Base-by-base conservation (phyloP, 1,140 invertebrate species). In the Platyscapa corneri region DNA sequence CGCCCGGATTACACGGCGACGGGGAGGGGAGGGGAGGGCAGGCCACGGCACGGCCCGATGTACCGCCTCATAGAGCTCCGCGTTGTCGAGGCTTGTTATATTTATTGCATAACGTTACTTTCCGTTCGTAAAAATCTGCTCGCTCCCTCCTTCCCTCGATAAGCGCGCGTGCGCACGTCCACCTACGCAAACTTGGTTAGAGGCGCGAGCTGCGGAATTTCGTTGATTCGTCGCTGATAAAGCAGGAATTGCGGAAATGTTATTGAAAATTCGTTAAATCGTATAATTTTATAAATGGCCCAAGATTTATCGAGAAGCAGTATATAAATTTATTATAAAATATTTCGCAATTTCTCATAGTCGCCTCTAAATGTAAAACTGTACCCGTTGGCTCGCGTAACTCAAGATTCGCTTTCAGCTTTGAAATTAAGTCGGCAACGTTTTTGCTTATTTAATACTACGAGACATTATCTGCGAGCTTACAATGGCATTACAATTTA, bases 91-190 rank as follows among this genome's bases (percentile, higher is more conserved):
- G 32, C 70, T 75, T 42, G 70, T 82, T 60, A 74, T 75, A 39
- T 75, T 82, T 82, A 82, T 82, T 56, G 34, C 70, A 42, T 82
- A 82, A 82, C 81, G 81, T 60, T 75, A 75, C 81, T 60, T 42
- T 39, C 37, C 20, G 10, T 82, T 72, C n/a, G 65, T 16, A 53
- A 81, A 49, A 72, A 65, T 67, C 14, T 30, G 12, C 27, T n/a
- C 78, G 30, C 64, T 12, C 75, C 39, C 14, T 65, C 53, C 60
- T 27, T n/a, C 70, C 6, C 74, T 30, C 46, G 6, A 56, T 12
- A 5, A 5, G 42, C 42, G 12, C 42, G 12, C 42, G 42, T 7
- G 42, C 49, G 18, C 16, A 53, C 49, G 49, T 10, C 6, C 42
- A 27, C 27, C n/a, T n/a, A 27, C 27, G 5, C 14, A 14, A 27